Percentiles rank a stretch among this genome's conserved stretches.
These are phyloP conservation scores for Chascanopsetta lugubris DNA, from an alignment of 2,113 vertebrate genomes.

Conservation along the genomic window DNA sequence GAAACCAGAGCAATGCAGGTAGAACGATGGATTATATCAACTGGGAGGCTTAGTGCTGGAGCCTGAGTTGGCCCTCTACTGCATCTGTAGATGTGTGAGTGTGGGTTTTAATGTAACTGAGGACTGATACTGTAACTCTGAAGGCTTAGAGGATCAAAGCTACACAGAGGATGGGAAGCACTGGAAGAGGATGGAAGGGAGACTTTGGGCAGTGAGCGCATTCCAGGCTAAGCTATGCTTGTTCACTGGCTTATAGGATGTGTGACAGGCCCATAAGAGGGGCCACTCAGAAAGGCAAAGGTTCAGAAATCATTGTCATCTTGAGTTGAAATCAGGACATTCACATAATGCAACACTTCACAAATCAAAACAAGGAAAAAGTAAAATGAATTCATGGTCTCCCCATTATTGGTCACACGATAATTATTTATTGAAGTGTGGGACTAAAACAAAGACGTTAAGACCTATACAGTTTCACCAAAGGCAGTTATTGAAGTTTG, in stretches of 20 bases:
- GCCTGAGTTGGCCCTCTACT: slow-evolving; percentile 46
- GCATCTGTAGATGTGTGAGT: slow-evolving; percentile 53
- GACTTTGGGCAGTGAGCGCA: slow-evolving; percentile 52
- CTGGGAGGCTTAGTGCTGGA: slow-evolving; percentile 49
- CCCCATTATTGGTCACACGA: too few species aligned
- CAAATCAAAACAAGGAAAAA: neutral
- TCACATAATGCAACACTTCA: neutral
- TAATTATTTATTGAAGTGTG: too few species aligned
- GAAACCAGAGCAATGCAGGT: slow-evolving; percentile 37
- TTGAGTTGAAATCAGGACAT: neutral
- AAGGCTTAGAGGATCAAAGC: slow-evolving; percentile 76
- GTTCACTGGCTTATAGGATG: slow-evolving; percentile 50
- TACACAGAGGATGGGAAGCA: slow-evolving; percentile 62
- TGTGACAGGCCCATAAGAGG: slow-evolving; percentile 38
- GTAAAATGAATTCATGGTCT: too few species aligned
- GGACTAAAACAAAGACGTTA: too few species aligned
- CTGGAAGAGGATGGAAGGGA: slow-evolving; percentile 60
- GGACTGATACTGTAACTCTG: slow-evolving; percentile 71
- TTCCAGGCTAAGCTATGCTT: slow-evolving; percentile 56
- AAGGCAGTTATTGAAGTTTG: neutral
- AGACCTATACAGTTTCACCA: neutral
- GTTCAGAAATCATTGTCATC: neutral
- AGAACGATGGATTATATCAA: slow-evolving; percentile 62
- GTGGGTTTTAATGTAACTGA: slow-evolving; percentile 69
- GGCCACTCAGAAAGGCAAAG: slow-evolving; percentile 26